phyloP scores from a whole-genome alignment of 2,113 vertebrate genomes.

The Bos javanicus region DNA sequence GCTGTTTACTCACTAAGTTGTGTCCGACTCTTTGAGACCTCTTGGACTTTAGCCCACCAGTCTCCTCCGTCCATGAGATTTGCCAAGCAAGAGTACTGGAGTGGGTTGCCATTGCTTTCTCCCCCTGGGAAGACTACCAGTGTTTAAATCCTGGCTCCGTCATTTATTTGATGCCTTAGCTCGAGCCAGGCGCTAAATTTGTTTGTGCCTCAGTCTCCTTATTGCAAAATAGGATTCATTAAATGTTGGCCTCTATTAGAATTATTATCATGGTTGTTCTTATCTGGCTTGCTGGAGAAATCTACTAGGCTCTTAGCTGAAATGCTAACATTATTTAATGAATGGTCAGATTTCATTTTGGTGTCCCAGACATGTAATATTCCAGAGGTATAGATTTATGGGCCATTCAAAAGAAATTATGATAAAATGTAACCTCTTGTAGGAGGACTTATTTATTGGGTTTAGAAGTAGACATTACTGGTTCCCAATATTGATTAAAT shows the following conservation, averaged over 20 bases:
- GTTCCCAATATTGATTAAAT: not conserved
- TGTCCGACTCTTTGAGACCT: not conserved
- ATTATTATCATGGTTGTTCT: not conserved
- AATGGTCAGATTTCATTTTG: not conserved
- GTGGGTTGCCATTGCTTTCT: not conserved
- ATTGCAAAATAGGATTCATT: not conserved
- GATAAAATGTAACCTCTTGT: not conserved
- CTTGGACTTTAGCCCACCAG: not conserved
- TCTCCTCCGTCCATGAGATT: not conserved
- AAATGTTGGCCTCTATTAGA: not conserved
- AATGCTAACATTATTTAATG: not conserved
- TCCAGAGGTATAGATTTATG: not conserved
- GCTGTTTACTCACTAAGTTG: not conserved
- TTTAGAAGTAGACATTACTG: not conserved
- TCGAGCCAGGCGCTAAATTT: not conserved
- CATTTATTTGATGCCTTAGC: not conserved
- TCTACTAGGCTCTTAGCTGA: not conserved
- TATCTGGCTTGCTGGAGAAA: not conserved
- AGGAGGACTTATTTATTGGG: not conserved
- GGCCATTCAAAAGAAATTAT: not conserved
- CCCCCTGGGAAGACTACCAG: not conserved
- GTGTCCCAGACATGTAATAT: not conserved
- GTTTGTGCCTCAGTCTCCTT: not conserved
- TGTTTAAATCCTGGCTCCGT: not conserved
- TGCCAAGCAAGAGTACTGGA: not conserved